phyloP scores from a whole-genome alignment of 2,113 vertebrate genomes.

The Isurus oxyrinchus region DNA sequence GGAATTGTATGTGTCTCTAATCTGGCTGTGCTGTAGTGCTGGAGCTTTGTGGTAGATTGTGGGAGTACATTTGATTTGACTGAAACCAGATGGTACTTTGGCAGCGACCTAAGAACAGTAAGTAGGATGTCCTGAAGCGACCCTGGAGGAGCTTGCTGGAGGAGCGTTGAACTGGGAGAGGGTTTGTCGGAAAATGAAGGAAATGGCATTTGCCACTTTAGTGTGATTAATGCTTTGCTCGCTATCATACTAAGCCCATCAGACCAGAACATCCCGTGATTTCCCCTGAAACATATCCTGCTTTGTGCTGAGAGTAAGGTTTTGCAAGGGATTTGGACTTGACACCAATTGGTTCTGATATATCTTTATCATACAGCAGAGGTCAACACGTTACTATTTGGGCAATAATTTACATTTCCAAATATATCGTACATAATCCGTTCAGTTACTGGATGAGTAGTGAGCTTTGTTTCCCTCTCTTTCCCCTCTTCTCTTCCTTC shows the following conservation, averaged over 20 bases:
- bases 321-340: too few species aligned
- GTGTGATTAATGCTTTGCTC: neutral
- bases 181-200: neutral
- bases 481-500: too few species aligned
- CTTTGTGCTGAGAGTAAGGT: neutral
- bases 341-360: too few species aligned
- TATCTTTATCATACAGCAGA: too few species aligned
- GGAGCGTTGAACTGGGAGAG: neutral
- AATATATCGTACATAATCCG: too few species aligned
- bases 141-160: neutral
- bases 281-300: neutral
- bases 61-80: slow-evolving; percentile 40
- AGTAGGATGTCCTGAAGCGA: neutral
- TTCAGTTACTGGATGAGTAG: too few species aligned
- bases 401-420: too few species aligned
- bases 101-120: neutral
- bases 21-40: neutral
- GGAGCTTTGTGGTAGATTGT: neutral
- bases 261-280: neutral
- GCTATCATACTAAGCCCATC: neutral
- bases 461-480: too few species aligned
- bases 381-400: too few species aligned
- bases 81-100: neutral
- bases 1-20: neutral
- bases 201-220: neutral